Conservation (phyloP, 2,888 invertebrate species). For the Drosophila neoperkinsi region DNA sequence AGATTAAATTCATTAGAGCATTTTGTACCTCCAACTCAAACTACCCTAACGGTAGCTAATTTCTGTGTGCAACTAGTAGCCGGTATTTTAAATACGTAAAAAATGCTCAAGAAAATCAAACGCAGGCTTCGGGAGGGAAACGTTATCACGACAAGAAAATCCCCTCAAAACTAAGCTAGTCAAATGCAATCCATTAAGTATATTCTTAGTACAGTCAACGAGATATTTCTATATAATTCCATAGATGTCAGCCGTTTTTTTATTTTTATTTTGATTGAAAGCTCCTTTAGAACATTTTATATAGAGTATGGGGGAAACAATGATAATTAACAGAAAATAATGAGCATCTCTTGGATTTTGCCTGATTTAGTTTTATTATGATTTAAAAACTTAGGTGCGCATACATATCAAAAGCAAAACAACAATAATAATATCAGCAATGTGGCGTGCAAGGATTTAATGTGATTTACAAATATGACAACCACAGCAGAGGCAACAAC, state of each 20-base stretch:
- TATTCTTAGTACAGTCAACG: not conserved
- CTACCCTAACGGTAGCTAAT: not conserved
- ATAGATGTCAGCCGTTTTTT: not conserved
- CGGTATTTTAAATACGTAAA: not conserved
- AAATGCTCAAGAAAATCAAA: not conserved
- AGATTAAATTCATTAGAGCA: not conserved
- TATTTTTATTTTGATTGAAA: not conserved
- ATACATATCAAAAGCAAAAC: constrained; percentile 25
- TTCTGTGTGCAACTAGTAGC: not conserved
- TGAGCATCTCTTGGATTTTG: constrained; percentile 23
- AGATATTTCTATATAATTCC: not conserved
- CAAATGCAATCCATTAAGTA: not conserved
- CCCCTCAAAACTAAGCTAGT: not conserved
- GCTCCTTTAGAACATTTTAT: not conserved
- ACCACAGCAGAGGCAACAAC: constrained; percentile 41
- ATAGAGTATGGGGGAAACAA: not conserved
- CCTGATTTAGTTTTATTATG: constrained; percentile 55
- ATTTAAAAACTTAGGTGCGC: constrained; percentile 47
- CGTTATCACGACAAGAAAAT: not conserved
- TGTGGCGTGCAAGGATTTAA: constrained; percentile 65
- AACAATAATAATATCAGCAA: constrained; percentile 41
- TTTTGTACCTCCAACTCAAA: not conserved
- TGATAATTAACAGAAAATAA: constrained; percentile 12
- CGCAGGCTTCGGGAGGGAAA: not conserved
- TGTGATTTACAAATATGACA: constrained; percentile 74